A percentile compares a stretch with the other conserved stretches of the same genome.
Evolutionary conservation across 2,888 invertebrate species (phyloP).

Genomic region (Ischnus inquisitorius): DNA sequence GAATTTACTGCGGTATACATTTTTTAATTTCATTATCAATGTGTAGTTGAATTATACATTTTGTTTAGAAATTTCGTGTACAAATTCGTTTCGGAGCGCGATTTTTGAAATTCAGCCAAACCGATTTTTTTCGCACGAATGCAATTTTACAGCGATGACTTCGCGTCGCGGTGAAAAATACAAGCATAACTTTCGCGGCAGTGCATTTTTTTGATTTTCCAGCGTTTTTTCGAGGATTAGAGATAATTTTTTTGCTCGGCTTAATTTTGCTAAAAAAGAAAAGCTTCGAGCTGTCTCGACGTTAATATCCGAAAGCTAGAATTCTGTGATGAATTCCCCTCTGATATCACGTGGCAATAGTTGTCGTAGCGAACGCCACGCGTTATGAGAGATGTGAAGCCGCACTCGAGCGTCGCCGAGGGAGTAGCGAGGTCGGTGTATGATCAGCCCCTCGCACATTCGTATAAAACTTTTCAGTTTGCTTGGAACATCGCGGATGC

Average conservation of each 20-base stretch:
- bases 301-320: background rate
- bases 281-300: background rate
- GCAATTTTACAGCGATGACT: no score
- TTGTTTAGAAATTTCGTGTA: no score
- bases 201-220: background rate
- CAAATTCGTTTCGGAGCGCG: no score
- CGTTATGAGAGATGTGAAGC: background rate
- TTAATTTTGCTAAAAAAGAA: background rate
- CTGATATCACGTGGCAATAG: background rate
- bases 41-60: no score
- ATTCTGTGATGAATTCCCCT: background rate
- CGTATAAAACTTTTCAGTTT: slow-evolving; percentile 3
- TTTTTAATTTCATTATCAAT: no score
- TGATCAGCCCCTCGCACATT: background rate
- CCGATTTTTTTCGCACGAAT: no score
- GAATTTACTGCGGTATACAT: no score
- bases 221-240: background rate
- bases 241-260: background rate
- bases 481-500: background rate
- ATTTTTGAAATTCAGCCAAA: no score
- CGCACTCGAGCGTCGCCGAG: background rate
- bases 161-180: background rate
- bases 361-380: background rate
- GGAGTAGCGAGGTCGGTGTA: background rate
- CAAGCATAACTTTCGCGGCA: background rate